Conservation (phyloP, 1,140 invertebrate species). For the Heliconius hewitsoni region DNA sequence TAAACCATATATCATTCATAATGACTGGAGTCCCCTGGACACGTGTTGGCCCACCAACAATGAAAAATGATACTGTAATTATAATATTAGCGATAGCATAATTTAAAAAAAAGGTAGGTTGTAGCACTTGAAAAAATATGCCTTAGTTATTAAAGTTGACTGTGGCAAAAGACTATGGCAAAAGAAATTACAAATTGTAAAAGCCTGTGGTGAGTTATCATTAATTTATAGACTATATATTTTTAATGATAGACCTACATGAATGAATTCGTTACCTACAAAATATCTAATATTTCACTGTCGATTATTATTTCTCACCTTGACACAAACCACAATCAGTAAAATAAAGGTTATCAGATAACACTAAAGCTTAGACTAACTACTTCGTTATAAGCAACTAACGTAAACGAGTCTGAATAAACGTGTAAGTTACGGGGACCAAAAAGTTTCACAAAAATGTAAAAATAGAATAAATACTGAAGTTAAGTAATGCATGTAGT, state of each 20-base stretch:
- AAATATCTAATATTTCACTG: too few species aligned
- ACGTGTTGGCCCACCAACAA: constrained; percentile 36
- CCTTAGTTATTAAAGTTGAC: neutral
- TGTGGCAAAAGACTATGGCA: neutral
- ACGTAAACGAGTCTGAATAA: too few species aligned
- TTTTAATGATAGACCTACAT: too few species aligned
- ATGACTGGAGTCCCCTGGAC: constrained; percentile 27
- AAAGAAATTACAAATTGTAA: neutral
- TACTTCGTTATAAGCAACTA: neutral
- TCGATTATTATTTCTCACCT: too few species aligned
- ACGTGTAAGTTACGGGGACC: too few species aligned
- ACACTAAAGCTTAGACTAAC: neutral
- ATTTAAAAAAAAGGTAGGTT: neutral
- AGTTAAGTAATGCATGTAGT: neutral
- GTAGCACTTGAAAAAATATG: neutral
- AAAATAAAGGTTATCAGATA: neutral
- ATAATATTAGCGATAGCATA: neutral
- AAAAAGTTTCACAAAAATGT: too few species aligned
- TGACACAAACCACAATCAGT: neutral
- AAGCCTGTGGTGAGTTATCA: too few species aligned
- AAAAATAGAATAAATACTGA: too few species aligned
- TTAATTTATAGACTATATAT: too few species aligned
- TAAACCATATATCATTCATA: constrained; percentile 41
- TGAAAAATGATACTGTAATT: constrained; percentile 24
- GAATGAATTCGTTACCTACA: too few species aligned